phyloP scores from a whole-genome alignment of 2,113 vertebrate genomes.

The Tachuris rubrigastra region DNA sequence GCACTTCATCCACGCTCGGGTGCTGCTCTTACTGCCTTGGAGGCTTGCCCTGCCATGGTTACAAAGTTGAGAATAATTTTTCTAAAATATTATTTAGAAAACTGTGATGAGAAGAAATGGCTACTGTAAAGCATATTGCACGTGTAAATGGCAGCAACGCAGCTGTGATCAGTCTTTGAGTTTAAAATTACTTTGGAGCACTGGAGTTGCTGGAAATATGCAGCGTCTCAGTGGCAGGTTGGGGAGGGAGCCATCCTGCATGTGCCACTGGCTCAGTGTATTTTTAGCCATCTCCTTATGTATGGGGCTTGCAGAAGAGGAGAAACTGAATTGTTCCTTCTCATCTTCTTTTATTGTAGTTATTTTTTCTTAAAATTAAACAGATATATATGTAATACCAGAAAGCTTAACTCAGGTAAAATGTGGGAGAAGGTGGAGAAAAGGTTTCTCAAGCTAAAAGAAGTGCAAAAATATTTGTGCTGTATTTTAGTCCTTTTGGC shows the following conservation, averaged over 20 bases:
- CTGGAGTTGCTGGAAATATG: not conserved
- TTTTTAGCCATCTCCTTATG: not conserved
- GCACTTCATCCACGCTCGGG: not conserved
- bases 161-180: not conserved
- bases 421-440: not conserved
- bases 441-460: constrained; percentile 19
- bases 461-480: constrained; percentile 60
- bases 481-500: constrained; percentile 68
- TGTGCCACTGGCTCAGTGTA: not conserved
- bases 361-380: constrained; percentile 5
- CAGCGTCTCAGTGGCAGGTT: not conserved
- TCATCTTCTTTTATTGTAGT: not conserved
- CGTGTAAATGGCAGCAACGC: not conserved
- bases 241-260: not conserved
- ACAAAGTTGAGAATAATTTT: not conserved
- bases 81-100: not conserved
- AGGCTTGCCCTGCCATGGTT: not conserved
- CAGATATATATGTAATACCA: not conserved
- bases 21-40: constrained; percentile 3
- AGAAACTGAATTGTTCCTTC: not conserved
- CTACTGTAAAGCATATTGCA: not conserved
- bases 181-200: not conserved
- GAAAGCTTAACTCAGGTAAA: not conserved
- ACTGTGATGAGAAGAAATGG: not conserved
- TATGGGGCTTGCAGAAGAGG: not conserved